Evolutionary conservation across 2,797 vertebrate genomes (phyloP).

Genomic region (Chelon labrosus): DNA sequence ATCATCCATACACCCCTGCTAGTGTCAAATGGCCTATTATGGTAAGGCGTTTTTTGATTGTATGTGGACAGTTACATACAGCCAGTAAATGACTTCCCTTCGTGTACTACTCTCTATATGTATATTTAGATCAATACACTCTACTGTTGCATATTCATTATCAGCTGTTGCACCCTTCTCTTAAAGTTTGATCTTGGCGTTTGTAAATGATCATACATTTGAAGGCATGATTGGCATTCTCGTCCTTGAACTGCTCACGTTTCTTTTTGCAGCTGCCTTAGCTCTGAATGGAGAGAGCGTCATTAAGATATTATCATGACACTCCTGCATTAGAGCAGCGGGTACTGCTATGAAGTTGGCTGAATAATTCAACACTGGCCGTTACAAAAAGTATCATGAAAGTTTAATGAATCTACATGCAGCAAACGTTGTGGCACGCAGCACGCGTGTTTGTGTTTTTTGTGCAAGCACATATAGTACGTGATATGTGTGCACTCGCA

Average conservation of each 20-base stretch:
- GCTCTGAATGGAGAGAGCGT: conserved; percentile 66
- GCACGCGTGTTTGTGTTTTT: conserved; percentile 38
- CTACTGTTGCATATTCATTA: conserved; percentile 12
- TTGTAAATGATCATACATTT: conserved; percentile 38
- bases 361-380: conserved; percentile 78
- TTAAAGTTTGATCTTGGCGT: conserved; percentile 1
- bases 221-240: conserved; percentile 43
- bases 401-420: conserved; percentile 74
- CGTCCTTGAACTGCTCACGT: conserved; percentile 45
- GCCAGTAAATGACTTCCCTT: not conserved
- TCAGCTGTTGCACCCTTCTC: conserved; percentile 4
- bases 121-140: not conserved
- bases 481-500: conserved; percentile 7
- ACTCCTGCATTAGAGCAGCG: conserved; percentile 66
- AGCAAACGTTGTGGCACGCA: conserved; percentile 38
- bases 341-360: conserved; percentile 61
- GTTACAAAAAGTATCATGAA: conserved; percentile 75
- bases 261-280: conserved; percentile 54
- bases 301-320: conserved; percentile 74
- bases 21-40: conserved; percentile 20
- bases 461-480: not conserved
- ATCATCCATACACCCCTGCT: conserved; percentile 9
- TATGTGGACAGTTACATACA: not conserved
- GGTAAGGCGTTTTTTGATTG: not conserved
- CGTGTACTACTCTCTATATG: not conserved